phyloP scores from a whole-genome alignment of 2,113 vertebrate species.

The Anser brachyrhynchus region DNA sequence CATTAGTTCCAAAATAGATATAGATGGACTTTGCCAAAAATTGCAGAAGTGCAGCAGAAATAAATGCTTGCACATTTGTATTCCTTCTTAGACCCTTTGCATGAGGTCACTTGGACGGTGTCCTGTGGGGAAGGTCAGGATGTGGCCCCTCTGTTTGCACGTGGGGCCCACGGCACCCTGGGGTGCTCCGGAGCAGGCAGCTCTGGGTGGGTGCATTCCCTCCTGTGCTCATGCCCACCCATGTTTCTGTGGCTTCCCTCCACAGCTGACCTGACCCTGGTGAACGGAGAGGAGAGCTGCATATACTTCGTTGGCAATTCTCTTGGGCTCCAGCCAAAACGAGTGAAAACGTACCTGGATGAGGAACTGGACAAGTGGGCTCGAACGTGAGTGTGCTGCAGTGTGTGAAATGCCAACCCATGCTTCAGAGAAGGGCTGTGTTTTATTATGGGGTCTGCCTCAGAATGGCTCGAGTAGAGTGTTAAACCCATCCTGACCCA shows the following conservation, averaged over 20 bases:
- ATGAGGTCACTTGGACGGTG: background rate
- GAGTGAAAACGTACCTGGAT: constrained; percentile 83
- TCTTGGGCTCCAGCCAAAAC: constrained; percentile 90
- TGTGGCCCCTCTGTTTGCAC: accelerated
- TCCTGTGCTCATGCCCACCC: accelerated
- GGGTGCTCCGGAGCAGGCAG: too few relatives aligned
- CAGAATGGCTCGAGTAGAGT: background rate
- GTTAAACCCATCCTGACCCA: background rate
- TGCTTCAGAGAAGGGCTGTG: accelerated
- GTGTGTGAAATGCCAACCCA: background rate
- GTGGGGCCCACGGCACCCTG: accelerated
- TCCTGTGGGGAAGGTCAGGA: background rate
- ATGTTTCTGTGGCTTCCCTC: background rate
- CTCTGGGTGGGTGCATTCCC: background rate
- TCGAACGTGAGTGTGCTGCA: constrained; percentile 78
- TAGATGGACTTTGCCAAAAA: background rate
- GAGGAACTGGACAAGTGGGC: constrained; percentile 96
- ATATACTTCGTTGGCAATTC: constrained; percentile 92
- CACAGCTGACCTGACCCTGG: constrained; percentile 84
- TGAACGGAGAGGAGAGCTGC: constrained; percentile 79
- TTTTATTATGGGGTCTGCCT: background rate
- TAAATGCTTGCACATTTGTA: background rate
- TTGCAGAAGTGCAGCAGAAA: background rate
- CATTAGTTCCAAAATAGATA: background rate
- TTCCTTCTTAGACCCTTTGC: background rate